Evolutionary conservation across 2,888 invertebrate genomes (phyloP).

Genomic region (Brachynemurus nebulosus): DNA sequence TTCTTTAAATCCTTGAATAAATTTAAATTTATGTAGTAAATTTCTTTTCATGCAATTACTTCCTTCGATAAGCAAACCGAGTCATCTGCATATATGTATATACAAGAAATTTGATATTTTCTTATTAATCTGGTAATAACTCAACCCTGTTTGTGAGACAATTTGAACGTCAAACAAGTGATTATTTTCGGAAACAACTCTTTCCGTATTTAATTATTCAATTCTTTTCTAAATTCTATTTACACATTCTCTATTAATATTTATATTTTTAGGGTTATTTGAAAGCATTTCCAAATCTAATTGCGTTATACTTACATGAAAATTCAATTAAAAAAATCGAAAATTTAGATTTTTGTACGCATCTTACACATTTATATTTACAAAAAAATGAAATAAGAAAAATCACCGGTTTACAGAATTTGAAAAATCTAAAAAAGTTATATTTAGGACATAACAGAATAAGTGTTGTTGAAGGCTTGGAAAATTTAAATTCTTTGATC

Average conservation of each 20-base stretch:
- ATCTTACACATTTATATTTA: slow-evolving; percentile 52
- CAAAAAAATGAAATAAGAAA: slow-evolving; percentile 68
- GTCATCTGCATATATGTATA: too few relatives aligned
- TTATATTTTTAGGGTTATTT: background rate
- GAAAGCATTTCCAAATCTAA: slow-evolving; percentile 32
- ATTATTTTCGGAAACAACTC: too few relatives aligned
- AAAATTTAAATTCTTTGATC: slow-evolving; percentile 40
- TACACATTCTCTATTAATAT: background rate
- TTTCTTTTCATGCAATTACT: too few relatives aligned
- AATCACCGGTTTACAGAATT: slow-evolving; percentile 53
- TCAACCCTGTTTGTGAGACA: too few relatives aligned
- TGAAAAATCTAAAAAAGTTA: slow-evolving; percentile 58
- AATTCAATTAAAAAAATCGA: slow-evolving; percentile 45
- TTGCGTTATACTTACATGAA: slow-evolving; percentile 46
- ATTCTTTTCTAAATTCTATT: too few relatives aligned
- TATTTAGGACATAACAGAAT: slow-evolving; percentile 59
- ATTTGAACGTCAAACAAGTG: too few relatives aligned
- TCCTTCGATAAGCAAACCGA: too few relatives aligned
- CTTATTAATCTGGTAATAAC: too few relatives aligned
- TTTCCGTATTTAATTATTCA: too few relatives aligned
- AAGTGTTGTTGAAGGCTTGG: slow-evolving; percentile 53
- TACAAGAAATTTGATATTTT: too few relatives aligned
- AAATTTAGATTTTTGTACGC: slow-evolving; percentile 37
- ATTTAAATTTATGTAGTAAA: too few relatives aligned
- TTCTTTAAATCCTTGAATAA: too few relatives aligned